Base-by-base conservation (phyloP, 2,888 invertebrate genomes). In the Yponomeuta sedellus region DNA sequence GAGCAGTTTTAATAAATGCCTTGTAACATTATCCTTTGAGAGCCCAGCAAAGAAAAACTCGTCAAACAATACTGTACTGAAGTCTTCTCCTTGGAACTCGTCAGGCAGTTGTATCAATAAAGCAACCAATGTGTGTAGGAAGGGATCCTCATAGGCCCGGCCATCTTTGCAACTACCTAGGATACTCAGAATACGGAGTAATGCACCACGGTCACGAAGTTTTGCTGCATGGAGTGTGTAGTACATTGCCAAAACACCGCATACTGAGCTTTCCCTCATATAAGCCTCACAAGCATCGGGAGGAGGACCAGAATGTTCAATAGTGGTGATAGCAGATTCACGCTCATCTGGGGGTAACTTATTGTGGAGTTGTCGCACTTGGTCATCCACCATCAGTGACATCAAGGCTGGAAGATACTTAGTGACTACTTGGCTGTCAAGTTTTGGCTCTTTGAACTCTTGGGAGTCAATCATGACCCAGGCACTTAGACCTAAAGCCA, bases 381-480 rank as follows among this genome's bases (percentile, higher is more conserved):
- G 96, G 79, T 96, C 96, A 77, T 96, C 96, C 0, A 96, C 98
- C 95, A 99, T 97, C 10, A 98, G 91, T 0, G 97, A 97, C 95
- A 98, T 97, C 10, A 99, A 86, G 1, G 97, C 97, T 1, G 99
- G 98, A 69, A 99, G 87, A 86, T 98, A 98, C 85, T 98, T 98
- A 0, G 98, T 98, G 0, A 99, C 97, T 40, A 98, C 95, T 90
- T 97, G 97, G 77, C 95, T 95, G 75, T 98, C 98, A 68, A 98
- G 90, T 88, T 98, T 98, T 0, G 98, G 98, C 82, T 99, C 99
- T 79, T 97, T 97, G 77, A 98, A 98, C 73, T 97, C 96, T 89
- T 97, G 96, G 1, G 97, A 97, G 82, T 98, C 97, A 71, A 99
- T 98, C 97, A 99, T 98, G 44, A 97, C 95, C 98, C 98, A 98